Evolutionary conservation across 1,140 invertebrate species (phyloP), one percentile per base, ranked within the genome.

Genomic region (Megathymus violae): DNA sequence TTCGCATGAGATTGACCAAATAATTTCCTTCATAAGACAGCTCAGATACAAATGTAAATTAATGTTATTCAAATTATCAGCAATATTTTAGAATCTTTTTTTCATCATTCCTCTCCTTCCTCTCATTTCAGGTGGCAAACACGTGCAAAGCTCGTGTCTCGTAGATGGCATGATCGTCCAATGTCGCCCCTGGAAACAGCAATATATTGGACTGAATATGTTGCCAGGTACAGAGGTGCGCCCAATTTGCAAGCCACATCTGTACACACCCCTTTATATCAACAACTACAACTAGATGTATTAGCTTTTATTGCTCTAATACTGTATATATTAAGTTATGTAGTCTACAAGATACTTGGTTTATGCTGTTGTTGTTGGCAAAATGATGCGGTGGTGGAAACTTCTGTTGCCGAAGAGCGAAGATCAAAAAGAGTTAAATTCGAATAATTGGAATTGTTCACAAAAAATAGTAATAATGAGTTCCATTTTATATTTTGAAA

Each of bases 231-330:
- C n/a, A 78, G 88, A 17, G 92, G 92, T 1, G 78, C 87, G 1
- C 88, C 89, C 3, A 82, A 92, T 13, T 72, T 90, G 46, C 82
- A 87, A 50, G 74, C 90, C 40, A 60, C 76, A 38, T 93, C 93
- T 48, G 81, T 91, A 4, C 85, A 92, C 38, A 78, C 94, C 31
- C 92, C 93, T n/a, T 91, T 92, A 73, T 94, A 94, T 80, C 91
- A 94, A 67, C 93, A 94, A 70, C 81, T 93, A 6, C 91, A 94
- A 11, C 70, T 95, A 13, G 95, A 95, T 84, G 93, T 95, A 6
- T 82, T 94, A 41, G 77, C 86, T 3, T 91, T 92, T 69, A 61
- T 90, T 4, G 81, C 68, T 5, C 38, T 89, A 15, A 76, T 88
- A 4, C 6, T 77, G 13, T 88, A 85, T 46, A 82, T 91, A 43